Evolutionary conservation across 2,888 invertebrate species (phyloP).

Genomic region (Frankliniella fusca): DNA sequence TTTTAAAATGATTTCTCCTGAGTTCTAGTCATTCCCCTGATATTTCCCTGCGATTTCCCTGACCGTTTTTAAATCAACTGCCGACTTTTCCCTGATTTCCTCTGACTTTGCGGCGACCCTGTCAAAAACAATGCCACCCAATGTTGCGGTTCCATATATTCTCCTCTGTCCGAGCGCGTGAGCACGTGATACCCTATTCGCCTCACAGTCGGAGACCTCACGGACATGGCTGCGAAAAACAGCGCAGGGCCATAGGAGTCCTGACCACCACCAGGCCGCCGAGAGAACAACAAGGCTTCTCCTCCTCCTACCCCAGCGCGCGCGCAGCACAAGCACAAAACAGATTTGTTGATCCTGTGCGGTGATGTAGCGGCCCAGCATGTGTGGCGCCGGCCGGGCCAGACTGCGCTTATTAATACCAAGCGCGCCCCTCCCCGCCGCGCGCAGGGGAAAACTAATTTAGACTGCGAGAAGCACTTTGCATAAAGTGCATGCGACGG

Average conservation of each 20-base stretch:
- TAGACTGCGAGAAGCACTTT: conserved; percentile 1
- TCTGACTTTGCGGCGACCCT: too few relatives aligned
- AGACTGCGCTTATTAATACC: conserved; percentile 1
- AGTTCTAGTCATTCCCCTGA: too few relatives aligned
- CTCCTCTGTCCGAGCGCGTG: too few relatives aligned
- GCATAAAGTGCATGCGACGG: conserved; percentile 9
- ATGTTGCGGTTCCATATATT: too few relatives aligned
- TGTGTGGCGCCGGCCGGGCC: background rate
- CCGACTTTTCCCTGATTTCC: too few relatives aligned
- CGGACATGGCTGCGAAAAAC: background rate
- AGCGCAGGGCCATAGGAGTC: background rate
- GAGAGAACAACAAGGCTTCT: background rate
- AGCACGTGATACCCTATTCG: background rate
- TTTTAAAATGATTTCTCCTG: too few relatives aligned
- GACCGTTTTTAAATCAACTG: too few relatives aligned
- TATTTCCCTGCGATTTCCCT: too few relatives aligned
- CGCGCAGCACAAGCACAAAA: too few relatives aligned
- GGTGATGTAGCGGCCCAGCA: background rate
- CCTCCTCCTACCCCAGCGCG: background rate
- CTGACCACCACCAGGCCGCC: background rate
- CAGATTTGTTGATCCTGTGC: conserved; percentile 1
- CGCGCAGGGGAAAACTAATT: background rate
- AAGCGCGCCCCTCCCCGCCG: background rate
- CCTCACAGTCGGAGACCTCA: background rate
- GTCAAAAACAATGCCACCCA: too few relatives aligned